Evolutionary conservation across 1,140 invertebrate species (phyloP), one percentile per base, ranked within the genome.

Genomic region (Drosophila bipectinata): DNA sequence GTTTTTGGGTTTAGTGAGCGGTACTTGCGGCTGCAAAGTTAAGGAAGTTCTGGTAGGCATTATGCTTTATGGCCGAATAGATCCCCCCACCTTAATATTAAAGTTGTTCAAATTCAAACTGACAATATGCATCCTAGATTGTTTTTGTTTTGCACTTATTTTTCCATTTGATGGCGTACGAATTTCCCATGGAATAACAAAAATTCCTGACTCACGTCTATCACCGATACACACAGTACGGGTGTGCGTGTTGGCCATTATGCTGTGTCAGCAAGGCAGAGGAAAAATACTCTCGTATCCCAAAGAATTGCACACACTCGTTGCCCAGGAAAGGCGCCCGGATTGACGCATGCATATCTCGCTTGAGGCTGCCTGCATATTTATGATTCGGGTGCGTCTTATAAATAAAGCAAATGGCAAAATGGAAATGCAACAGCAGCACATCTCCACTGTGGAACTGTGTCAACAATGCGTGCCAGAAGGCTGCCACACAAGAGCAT

Each of bases 381-480:
- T 82, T 85, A 85, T 85, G 82, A 82, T 55, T 64, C 63, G 57
- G 64, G 62, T 79, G 76, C 63, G 63, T 63, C 74, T 82, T 82
- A 88, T 79, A 82, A 88, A 88, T 88, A 87, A 71, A 68, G 53
- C 26, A 54, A 67, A 58, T 69, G 39, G 37, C 32, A 75, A 55
- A 73, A 73, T 73, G 69, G 56, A 61, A 55, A 63, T 69, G 66
- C 59, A 74, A 30, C 72, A 53, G 28, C 71, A 64, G 34, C 55
- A 58, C 52, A 57, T 30, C 8, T 1, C 32, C 7, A 53, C 26
- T 7, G 64, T 21, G 51, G 63, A 78, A 75, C 52, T 87, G 82
- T 87, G 82, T 85, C 82, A 85, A 87, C 82, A 85, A 76, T 79
- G 83, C 77, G 77, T 85, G 79, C 74, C 80, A 59, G 32, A 49